Percentiles rank a stretch among this genome's conserved stretches.
Conservation (phyloP, 2,888 invertebrate genomes). For the Leuctra nigra region DNA sequence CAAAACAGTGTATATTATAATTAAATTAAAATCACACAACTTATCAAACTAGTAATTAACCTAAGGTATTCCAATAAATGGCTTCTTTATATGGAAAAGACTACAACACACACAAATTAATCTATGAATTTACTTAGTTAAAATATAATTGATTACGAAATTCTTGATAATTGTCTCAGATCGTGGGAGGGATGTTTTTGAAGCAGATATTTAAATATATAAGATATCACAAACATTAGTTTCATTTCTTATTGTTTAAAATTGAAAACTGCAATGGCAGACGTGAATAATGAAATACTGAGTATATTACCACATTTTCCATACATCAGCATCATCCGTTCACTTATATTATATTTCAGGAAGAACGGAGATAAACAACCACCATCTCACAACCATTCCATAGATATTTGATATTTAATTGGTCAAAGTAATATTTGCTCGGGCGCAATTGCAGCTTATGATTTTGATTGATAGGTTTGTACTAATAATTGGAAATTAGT, state of each 20-base stretch:
- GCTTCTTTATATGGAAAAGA: background rate
- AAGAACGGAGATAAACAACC: too few relatives aligned
- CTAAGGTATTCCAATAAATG: background rate
- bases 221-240: background rate
- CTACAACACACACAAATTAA: conserved; percentile 11
- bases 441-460: too few relatives aligned
- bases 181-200: background rate
- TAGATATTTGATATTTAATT: too few relatives aligned
- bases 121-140: background rate
- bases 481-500: too few relatives aligned
- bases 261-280: background rate
- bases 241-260: background rate
- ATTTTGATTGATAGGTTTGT: too few relatives aligned
- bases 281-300: background rate
- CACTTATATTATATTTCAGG: too few relatives aligned
- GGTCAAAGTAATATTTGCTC: too few relatives aligned
- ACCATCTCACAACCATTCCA: too few relatives aligned
- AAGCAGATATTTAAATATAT: background rate
- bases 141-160: background rate
- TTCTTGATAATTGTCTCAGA: background rate
- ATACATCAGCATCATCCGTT: too few relatives aligned
- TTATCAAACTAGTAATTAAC: too few relatives aligned
- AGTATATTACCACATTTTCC: too few relatives aligned
- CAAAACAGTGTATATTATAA: too few relatives aligned
- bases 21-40: background rate